phyloP scores from a whole-genome alignment of 92 coral and sea anemone species.

The Zoanthus solanderi region DNA sequence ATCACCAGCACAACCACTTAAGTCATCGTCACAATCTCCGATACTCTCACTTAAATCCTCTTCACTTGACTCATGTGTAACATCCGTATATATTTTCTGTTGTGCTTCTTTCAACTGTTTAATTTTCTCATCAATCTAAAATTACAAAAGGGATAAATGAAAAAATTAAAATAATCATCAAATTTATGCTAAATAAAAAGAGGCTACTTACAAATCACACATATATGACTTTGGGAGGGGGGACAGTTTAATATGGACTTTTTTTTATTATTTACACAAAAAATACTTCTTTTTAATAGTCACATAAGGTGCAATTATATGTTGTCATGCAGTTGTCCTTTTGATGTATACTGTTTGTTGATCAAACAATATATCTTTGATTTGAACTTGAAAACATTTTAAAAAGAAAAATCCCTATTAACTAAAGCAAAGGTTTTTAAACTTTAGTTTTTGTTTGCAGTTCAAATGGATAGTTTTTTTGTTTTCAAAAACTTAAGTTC shows the following conservation, averaged over 20 bases:
- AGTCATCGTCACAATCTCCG: background rate
- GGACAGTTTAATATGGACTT: background rate
- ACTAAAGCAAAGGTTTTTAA: background rate
- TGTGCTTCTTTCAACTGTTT: background rate
- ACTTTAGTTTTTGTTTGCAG: background rate
- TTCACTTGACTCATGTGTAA: background rate
- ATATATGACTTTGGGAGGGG: background rate
- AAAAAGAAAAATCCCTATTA: too few relatives aligned
- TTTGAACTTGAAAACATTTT: background rate
- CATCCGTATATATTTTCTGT: background rate
- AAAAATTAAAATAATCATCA: slow-evolving; percentile 8
- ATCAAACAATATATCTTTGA: too few relatives aligned
- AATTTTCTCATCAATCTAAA: slow-evolving; percentile 5
- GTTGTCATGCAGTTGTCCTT: background rate
- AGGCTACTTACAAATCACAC: background rate
- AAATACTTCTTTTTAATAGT: background rate
- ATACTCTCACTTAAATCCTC: slow-evolving; percentile 7
- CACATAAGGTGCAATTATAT: background rate
- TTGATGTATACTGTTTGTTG: background rate
- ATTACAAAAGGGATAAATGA: background rate
- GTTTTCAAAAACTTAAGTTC: background rate
- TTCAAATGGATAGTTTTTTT: too few relatives aligned
- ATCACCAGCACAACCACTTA: background rate
- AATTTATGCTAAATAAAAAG: slow-evolving; percentile 1
- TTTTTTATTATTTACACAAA: background rate